phyloP scores from a whole-genome alignment of 2,113 vertebrate species.

The Limnothrissa miodon region DNA sequence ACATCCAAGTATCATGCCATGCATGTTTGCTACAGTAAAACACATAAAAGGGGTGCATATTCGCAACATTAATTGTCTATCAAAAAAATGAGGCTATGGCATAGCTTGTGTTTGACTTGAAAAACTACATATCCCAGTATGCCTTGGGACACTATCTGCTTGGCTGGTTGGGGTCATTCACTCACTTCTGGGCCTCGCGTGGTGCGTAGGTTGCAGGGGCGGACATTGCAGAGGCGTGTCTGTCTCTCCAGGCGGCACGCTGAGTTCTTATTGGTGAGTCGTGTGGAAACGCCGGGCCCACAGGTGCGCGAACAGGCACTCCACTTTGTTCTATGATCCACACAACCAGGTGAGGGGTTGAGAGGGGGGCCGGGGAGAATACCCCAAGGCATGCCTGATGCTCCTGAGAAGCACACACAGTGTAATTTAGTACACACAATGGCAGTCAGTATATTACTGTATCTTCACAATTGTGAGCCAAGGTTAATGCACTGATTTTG shows the following conservation, averaged over 20 bases:
- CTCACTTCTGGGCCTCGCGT: constrained; percentile 58
- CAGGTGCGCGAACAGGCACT: constrained; percentile 85
- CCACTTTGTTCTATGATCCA: constrained; percentile 82
- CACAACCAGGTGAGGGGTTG: constrained; percentile 60
- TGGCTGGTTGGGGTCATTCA: background rate
- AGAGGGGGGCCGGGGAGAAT: constrained; percentile 26
- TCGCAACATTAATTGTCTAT: no score
- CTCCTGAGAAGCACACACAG: background rate
- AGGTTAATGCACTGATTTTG: no score
- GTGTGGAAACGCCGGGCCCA: constrained; percentile 80
- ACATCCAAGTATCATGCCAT: background rate
- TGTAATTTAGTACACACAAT: no score
- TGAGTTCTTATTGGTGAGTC: constrained; percentile 85
- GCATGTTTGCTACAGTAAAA: no score
- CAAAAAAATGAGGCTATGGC: no score
- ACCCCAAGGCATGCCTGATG: constrained; percentile 33
- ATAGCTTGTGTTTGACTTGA: no score
- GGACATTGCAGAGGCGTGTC: constrained; percentile 74
- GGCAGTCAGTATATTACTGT: no score
- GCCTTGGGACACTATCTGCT: no score
- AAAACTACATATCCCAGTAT: no score
- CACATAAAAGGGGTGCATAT: no score
- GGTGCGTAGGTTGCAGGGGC: constrained; percentile 67
- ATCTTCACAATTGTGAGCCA: no score
- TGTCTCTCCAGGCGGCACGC: constrained; percentile 84